Evolutionary conservation across 2,797 vertebrate genomes (phyloP), one percentile per base, ranked within the genome.

Genomic region (Sarcoramphus papa): DNA sequence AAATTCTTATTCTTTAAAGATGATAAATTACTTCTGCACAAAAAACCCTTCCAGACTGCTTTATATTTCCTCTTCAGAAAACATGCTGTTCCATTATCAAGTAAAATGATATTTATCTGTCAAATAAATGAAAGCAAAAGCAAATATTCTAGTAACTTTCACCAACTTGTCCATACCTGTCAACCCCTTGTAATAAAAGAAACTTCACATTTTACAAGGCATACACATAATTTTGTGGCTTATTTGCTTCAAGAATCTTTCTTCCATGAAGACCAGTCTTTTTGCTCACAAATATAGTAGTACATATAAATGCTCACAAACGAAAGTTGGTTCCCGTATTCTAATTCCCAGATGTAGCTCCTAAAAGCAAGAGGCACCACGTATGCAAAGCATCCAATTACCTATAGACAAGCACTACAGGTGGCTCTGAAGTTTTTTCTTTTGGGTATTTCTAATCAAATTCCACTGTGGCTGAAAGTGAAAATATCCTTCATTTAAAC

Each of bases 91-190:
- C 56, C 45, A 51, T 41, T 90, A 85, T n/a, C 64, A 85, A 53
- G 74, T 81, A 93, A 94, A 93, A 84, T 75, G 0, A 77, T 78
- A 95, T 72, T 59, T 91, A 63, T 22, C 70, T 82, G 35, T 79
- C 83, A 93, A 90, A 88, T 65, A 90, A 92, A 75, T 37, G 40
- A 89, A 96, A 90, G 73, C 40, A 54, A 92, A 82, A 89, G 88
- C n/a, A 74, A 91, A 56, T 89, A 89, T 54, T 89, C 40, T 64
- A 79, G 47, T 30, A 64, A 77, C 63, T 92, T 92, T 94, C 67
- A 95, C 62, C 74, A 88, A 89, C 50, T 77, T 87, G 59, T 54
- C 67, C 65, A 92, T 40, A 82, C 8, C 50, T 85, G 57, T 90
- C 90, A 95, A 81, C 87, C 10, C 73, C 90, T 70, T 25, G 51